phyloP scores from a whole-genome alignment of 1,140 invertebrate genomes.

The Eulimnadia texana region DNA sequence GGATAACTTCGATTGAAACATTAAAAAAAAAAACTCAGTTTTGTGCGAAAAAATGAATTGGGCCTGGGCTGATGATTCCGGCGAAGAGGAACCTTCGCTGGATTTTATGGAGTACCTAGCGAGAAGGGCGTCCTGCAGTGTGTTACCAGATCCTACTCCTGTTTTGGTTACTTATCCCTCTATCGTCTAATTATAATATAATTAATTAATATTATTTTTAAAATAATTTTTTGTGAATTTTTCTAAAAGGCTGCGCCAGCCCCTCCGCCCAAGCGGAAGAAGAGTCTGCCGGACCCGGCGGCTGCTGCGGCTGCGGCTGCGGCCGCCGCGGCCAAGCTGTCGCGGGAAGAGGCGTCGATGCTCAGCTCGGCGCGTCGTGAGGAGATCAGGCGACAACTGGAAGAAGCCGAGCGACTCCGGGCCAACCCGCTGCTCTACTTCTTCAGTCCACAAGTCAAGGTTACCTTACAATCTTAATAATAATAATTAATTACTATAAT shows the following conservation, averaged over 20 bases:
- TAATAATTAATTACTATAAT: neutral
- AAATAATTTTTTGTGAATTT: neutral
- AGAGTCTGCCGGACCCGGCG: constrained; percentile 86
- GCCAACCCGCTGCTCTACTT: constrained; percentile 88
- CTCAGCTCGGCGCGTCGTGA: constrained; percentile 84
- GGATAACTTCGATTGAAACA: no score
- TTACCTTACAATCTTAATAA: constrained; percentile 31
- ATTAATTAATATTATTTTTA: neutral
- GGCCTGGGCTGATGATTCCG: constrained; percentile 8
- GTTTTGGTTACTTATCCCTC: constrained; percentile 10
- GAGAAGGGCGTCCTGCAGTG: constrained; percentile 13
- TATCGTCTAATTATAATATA: no score
- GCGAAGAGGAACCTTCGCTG: constrained; percentile 14
- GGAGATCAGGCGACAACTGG: constrained; percentile 75
- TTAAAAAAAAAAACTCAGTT: neutral
- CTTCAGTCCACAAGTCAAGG: constrained; percentile 92
- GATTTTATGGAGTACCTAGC: constrained; percentile 16
- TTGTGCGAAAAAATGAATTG: neutral
- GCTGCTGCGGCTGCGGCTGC: constrained; percentile 32
- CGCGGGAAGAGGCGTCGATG: constrained; percentile 84
- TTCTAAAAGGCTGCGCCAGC: constrained; percentile 40
- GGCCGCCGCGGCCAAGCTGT: constrained; percentile 59
- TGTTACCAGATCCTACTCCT: constrained; percentile 13
- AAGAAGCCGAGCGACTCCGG: constrained; percentile 78
- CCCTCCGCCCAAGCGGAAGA: constrained; percentile 62